Evolutionary conservation across 2,888 invertebrate genomes (phyloP), one percentile per base, ranked within the genome.

Genomic region (Megalurothrips usitatus): DNA sequence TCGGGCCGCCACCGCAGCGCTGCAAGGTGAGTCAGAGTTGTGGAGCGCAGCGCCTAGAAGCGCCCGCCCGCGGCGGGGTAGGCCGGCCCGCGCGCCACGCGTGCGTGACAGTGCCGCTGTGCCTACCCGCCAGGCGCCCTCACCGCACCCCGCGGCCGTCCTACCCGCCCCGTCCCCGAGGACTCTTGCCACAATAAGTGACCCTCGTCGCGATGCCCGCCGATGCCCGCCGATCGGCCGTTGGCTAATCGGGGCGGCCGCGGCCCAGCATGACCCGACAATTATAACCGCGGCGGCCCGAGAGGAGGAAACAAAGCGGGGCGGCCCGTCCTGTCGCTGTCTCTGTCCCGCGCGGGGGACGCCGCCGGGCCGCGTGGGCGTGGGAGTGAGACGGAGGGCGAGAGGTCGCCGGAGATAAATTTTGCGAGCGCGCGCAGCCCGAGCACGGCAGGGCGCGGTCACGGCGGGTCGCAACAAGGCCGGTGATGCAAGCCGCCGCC

Each of bases 1-100:
- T 82, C 80, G 58, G 82, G 80, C 34, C 80, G 79, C 49, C 81
- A 26, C 43, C 79, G 78, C 75, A 82, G 79, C 81, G 80, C 68
- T 81, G 34, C 80, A 79, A 75, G 68, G 68, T 75, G 23, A 75
- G 68, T 75, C 6, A 9, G 19, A n/a, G n/a, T n/a, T n/a, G n/a
- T n/a, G n/a, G n/a, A 43, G 34, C 34, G 34, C 34, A 43, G 6
- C 6, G 34, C 34, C 34, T 43, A 43, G n/a, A n/a, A n/a, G 6
- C 34, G 34, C 34, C 34, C 6, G 34, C 34, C 3, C 2, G 34
- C 6, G 34, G 2, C 6, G 6, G 34, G 34, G 2, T 43, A 43
- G 34, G 34, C 34, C 34, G 6, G 6, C 34, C 34, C 34, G 34
- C 34, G 6, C 34, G 34, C 2, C 34, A 43, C 6, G 34, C 34